Evolutionary conservation across 2,113 vertebrate species (phyloP).

Genomic region (Acrocephalus arundinaceus): DNA sequence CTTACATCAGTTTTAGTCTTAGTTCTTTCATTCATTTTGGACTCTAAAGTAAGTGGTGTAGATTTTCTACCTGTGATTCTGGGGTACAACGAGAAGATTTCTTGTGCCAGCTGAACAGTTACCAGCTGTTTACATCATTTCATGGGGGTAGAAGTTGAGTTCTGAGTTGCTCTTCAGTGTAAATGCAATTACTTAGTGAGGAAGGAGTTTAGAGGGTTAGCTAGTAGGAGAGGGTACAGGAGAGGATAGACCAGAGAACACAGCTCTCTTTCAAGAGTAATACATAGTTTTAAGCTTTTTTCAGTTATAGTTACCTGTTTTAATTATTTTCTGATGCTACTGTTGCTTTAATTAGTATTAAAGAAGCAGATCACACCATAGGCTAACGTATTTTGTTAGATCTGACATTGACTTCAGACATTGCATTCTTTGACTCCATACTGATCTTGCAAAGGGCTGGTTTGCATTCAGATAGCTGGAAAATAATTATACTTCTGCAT

Average conservation of each 20-base stretch:
- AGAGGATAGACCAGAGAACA: not conserved
- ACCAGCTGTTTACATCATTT: not conserved
- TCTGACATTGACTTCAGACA: rapidly evolving
- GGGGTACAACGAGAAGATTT: not conserved
- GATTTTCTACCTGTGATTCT: rapidly evolving
- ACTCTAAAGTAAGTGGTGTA: not conserved
- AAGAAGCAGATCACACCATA: not conserved
- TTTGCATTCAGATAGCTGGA: not conserved
- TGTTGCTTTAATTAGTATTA: not conserved
- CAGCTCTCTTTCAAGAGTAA: not conserved
- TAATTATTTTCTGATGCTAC: not conserved
- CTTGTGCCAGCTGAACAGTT: not conserved
- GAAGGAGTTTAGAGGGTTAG: not conserved
- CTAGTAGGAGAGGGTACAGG: not conserved
- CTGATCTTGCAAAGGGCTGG: not conserved
- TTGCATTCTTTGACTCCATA: not conserved
- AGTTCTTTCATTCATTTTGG: not conserved
- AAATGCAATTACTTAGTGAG: not conserved
- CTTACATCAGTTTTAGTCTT: not conserved
- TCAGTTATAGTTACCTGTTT: not conserved
- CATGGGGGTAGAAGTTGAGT: not conserved
- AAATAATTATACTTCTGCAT: not conserved
- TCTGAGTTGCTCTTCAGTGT: not conserved
- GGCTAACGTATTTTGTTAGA: not conserved
- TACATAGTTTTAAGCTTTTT: not conserved